Evolutionary conservation across 2,113 vertebrate species (phyloP).

Genomic region (Anolis carolinensis): DNA sequence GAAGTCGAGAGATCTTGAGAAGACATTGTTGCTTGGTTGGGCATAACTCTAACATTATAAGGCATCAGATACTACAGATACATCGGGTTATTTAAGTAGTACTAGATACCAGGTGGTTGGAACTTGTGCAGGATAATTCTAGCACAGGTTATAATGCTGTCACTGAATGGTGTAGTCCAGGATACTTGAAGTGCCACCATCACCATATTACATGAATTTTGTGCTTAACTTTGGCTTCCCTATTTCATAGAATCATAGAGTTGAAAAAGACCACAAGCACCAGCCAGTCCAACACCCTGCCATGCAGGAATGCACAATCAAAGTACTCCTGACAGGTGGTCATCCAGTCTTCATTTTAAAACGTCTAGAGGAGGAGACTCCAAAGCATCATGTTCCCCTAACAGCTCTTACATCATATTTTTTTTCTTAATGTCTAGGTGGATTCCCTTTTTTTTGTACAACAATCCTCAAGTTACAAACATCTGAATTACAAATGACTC

Average conservation of each 20-base stretch:
- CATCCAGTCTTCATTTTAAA: no score
- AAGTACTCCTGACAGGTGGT: no score
- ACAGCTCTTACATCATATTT: no score
- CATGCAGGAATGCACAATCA: no score
- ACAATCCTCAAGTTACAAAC: no score
- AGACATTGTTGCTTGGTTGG: background rate
- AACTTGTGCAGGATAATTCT: background rate
- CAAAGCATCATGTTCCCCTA: no score
- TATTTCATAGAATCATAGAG: background rate
- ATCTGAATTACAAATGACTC: no score
- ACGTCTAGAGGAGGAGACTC: no score
- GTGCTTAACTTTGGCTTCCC: background rate
- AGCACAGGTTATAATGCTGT: background rate
- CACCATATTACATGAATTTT: background rate
- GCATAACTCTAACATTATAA: background rate
- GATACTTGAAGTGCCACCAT: background rate
- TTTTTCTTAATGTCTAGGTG: no score
- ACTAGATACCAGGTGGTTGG: background rate
- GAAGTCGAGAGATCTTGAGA: conserved; percentile 7
- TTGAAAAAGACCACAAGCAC: no score
- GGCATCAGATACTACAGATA: background rate
- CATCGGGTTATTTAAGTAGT: background rate
- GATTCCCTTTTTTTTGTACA: no score
- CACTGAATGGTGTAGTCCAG: background rate
- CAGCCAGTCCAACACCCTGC: no score